Conservation (phyloP, 2,113 vertebrate species). For the Chrysochloris asiatica region DNA sequence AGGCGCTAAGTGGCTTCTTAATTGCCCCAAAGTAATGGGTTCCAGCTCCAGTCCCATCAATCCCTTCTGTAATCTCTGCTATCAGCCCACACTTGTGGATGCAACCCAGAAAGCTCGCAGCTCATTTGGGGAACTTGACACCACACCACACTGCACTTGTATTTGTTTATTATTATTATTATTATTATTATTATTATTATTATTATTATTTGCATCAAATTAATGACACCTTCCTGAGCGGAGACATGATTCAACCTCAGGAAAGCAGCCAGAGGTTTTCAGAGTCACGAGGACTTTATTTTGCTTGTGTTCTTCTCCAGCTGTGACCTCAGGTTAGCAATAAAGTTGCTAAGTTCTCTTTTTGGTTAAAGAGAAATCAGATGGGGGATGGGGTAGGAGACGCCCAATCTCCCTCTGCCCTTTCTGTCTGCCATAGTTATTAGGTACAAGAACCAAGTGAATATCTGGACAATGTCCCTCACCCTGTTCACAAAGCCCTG, state of each 20-base stretch:
- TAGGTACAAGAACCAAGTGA: background rate
- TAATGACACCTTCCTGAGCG: slow-evolving; percentile 47
- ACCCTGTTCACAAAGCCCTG: background rate
- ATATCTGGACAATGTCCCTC: no score
- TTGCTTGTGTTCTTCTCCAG: slow-evolving; percentile 27
- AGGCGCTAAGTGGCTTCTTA: slow-evolving; percentile 73
- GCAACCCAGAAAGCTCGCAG: slow-evolving; percentile 46
- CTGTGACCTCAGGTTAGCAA: slow-evolving; percentile 47
- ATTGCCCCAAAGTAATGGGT: slow-evolving; percentile 76
- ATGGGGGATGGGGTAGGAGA: no score
- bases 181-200: no score
- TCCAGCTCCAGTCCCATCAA: slow-evolving; percentile 62
- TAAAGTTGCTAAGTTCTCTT: background rate
- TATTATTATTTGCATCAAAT: slow-evolving; percentile 23
- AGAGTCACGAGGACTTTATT: slow-evolving; percentile 30
- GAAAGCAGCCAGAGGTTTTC: slow-evolving; percentile 71
- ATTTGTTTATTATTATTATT: slow-evolving; percentile 33
- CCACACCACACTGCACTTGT: background rate
- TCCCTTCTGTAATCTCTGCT: slow-evolving; percentile 65
- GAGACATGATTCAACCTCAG: slow-evolving; percentile 72
- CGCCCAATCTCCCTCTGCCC: background rate
- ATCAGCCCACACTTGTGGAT: slow-evolving; percentile 43
- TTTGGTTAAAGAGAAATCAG: background rate
- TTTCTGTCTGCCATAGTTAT: background rate
- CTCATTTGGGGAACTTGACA: background rate